Percentiles rank a stretch among this genome's conserved stretches.
Conservation (phyloP, 2,888 invertebrate species). For the Drosophila tanythrix region DNA sequence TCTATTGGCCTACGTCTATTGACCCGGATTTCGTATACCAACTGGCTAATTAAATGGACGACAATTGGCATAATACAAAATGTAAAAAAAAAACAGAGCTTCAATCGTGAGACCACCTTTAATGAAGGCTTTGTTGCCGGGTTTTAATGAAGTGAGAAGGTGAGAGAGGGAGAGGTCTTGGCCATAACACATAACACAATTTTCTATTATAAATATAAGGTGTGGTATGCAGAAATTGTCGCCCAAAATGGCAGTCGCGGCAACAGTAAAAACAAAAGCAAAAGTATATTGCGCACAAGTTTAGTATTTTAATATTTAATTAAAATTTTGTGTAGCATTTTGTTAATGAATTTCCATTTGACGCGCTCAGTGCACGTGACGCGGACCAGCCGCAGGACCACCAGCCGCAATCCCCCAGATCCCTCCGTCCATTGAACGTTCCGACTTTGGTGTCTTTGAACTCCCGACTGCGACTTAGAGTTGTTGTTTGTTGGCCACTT, state of each 20-base stretch:
- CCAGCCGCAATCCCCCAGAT: conserved; percentile 2
- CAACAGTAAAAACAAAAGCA: conserved; percentile 7
- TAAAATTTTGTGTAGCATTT: conserved; percentile 79
- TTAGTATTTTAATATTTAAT: conserved; percentile 79
- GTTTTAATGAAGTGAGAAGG: conserved; percentile 41
- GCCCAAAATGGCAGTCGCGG: conserved; percentile 24
- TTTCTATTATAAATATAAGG: conserved; percentile 46
- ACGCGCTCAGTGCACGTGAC: conserved; percentile 72
- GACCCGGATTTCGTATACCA: background rate
- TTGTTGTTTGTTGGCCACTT: conserved; percentile 55
- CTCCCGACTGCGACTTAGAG: conserved; percentile 30
- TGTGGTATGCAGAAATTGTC: conserved; percentile 43
- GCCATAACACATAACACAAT: conserved; percentile 56
- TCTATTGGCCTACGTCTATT: conserved; percentile 28
- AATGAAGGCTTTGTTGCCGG: conserved; percentile 50
- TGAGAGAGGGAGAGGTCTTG: conserved; percentile 21
- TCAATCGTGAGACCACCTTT: conserved; percentile 37
- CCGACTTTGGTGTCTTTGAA: conserved; percentile 40
- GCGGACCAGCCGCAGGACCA: conserved; percentile 56
- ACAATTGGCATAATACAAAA: conserved; percentile 42
- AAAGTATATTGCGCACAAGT: conserved; percentile 61
- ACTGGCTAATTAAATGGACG: conserved; percentile 66
- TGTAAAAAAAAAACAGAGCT: conserved; percentile 6
- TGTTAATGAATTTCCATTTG: conserved; percentile 79
- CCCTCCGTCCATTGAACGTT: conserved; percentile 1